Conservation (phyloP, 2,797 vertebrate species). For the Borostomias antarcticus region DNA sequence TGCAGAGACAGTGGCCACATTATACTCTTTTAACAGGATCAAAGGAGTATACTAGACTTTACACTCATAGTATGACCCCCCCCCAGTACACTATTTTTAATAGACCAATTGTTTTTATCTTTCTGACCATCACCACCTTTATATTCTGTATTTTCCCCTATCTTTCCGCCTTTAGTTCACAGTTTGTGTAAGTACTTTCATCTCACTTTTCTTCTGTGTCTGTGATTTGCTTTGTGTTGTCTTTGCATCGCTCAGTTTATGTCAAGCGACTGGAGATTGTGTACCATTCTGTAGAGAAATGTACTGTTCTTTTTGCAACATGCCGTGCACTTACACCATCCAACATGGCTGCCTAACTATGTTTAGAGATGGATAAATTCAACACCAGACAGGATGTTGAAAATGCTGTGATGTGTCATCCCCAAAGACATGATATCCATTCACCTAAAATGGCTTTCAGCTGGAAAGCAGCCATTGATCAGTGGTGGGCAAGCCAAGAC, state of each 20-base stretch:
- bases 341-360: conserved; percentile 65
- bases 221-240: conserved; percentile 71
- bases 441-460: conserved; percentile 58
- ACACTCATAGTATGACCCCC: background rate
- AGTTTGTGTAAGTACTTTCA: conserved; percentile 87
- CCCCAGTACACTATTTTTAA: background rate
- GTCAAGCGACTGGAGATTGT: background rate
- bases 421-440: conserved; percentile 52
- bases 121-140: conserved; percentile 83
- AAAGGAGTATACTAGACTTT: background rate
- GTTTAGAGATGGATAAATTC: conserved; percentile 61
- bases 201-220: conserved; percentile 76
- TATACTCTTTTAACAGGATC: background rate
- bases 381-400: conserved; percentile 64
- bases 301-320: conserved; percentile 41
- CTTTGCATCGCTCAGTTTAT: conserved; percentile 50
- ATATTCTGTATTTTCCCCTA: conserved; percentile 86
- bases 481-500: conserved; percentile 62
- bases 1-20: conserved; percentile 39
- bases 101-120: conserved; percentile 38
- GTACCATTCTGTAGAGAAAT: conserved; percentile 55
- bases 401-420: conserved; percentile 60
- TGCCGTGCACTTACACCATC: conserved; percentile 59
- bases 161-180: conserved; percentile 87
- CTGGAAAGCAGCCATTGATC: conserved; percentile 61